Evolutionary conservation across 2,113 vertebrate species (phyloP), one percentile per base, ranked within the genome.

Genomic region (Cynocephalus volans): DNA sequence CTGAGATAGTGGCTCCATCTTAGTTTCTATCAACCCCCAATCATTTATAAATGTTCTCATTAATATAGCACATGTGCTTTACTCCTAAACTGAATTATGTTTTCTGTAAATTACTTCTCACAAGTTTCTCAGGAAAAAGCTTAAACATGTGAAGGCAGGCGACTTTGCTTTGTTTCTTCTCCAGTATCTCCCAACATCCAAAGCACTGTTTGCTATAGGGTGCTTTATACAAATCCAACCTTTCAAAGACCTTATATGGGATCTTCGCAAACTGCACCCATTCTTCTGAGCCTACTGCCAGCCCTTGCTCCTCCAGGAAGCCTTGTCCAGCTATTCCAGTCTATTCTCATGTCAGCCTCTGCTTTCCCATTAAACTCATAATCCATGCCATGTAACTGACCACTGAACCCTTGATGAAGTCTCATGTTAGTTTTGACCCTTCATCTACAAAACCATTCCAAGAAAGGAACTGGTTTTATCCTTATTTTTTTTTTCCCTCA

Each of bases 81-180:
- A 56, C 5, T 85, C 45, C 77, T 90, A 67, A 64, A 50, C n/a
- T 77, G 79, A 96, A n/a, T 41, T 88, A 45, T 67, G 6, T 81
- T 12, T 62, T 91, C 48, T 89, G 0, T 96, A 75, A 94, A 23
- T 93, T 48, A 45, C 14, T 89, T 92, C 62, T 77, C n/a, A 95
- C 10, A 45, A 85, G 50, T 23, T 77, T 54, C 33, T 80, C 54
- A 92, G 77, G 18, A 93, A 94, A 88, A 36, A 85, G 31, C 1
- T 31, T 8, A 14, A 48, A 8, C n/a, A 13, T 31, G 64, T 48
- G 52, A 76, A 76, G 36, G 36, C 23, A 17, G 41, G 56, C 50
- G 13, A 70, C 12, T 5, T 67, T 73, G 65, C 6, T 86, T 64
- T 64, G 11, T 58, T 87, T 88, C 48, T 70, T 81, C 70, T 83